Base-by-base conservation (phyloP, 2,888 invertebrate species). In the Lucinisca nassula region DNA sequence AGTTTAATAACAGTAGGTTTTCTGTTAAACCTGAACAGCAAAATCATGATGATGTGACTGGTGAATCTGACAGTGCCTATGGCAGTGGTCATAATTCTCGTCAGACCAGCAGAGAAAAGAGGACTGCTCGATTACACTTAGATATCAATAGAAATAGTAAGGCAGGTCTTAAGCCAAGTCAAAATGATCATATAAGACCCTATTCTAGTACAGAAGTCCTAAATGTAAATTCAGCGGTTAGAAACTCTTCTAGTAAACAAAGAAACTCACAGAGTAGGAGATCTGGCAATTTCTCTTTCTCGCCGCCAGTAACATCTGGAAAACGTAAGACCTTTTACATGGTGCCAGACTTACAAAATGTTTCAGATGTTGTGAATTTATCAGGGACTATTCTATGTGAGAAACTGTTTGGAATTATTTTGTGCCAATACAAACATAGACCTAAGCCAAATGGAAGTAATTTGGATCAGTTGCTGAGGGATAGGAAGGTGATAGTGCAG, bases 401-500 rank as follows among this genome's bases (percentile, higher is more conserved):
- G 79, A 92, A 92, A 87, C 85, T 95, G 35, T 93, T 94, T 89
- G 94, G 94, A 40, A 92, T 95, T 55, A 91, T 91, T 55, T 75
- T 95, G 75, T 94, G 93, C 78, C 92, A 93, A 45, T 94, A 94
- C 83, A 94, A 93, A 61, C 90, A 92, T 45, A 92, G 90, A 79
- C 84, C 90, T 21, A 85, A 86, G 21, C 82, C 87, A 61, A 91
- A 92, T 82, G 91, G 84, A 24, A 91, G 88, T 35, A 87, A 83
- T 40, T 72, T 89, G n/a, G 91, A 90, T 32, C 89, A 90, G 49
- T 84, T 90, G 0, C 78, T 89, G 17, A 89, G 92, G 55, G 93
- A 93, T 37, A 90, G 94, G 49, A 95, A 93, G 74, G 85, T 95
- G 21, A 93, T 95, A 37, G 94, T 95, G 17, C 94, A 95, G 55